Evolutionary conservation across 2,113 vertebrate species (phyloP), one percentile per base, ranked within the genome.

Genomic region (Amphiprion ocellaris): DNA sequence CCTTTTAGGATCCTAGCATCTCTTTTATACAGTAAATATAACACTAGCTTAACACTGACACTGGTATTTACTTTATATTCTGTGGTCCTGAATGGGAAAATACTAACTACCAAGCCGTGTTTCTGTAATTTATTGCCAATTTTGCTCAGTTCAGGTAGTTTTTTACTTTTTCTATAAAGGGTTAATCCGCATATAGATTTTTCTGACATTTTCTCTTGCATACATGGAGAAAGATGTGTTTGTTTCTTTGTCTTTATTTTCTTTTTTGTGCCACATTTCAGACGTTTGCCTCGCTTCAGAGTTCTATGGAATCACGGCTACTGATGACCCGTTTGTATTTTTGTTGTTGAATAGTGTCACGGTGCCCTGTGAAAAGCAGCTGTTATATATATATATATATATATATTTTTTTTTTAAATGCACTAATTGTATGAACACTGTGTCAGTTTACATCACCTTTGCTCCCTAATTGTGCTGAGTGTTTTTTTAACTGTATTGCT

Each of bases 381-480:
- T 88, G 74, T 80, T 71, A 21, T 37, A 33, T 26, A 47, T 74
- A 73, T 5, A 30, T 30, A 30, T 30, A 6, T 21, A 21, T 21
- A 21, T 21, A 21, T 21, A 21, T 30, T 30, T 1, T 4, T 30
- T 6, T 76, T 77, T 74, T 67, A 47, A 76, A 88, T 91, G 87
- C 77, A 92, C 90, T 92, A 90, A 90, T 74, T 52, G n/a, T 66
- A 44, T 69, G 60, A 82, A 82, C 49, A 81, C n/a, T 72, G 76
- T 85, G 76, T 69, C 72, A 53, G 30, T 78, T 87, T 75, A 75
- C 58, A 33, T 58, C 83, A 71, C 63, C 62, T 89, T 88, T 80
- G 28, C 68, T 84, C 37, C 67, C 63, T 46, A 8, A 53, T 73
- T 69, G 54, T 15, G 24, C 19, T 12, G 17, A 69, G 19, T 75